Percentiles rank a stretch among this genome's conserved stretches.
phyloP scores from a whole-genome alignment of 1,140 invertebrate species.

The Drosophila sp. region DNA sequence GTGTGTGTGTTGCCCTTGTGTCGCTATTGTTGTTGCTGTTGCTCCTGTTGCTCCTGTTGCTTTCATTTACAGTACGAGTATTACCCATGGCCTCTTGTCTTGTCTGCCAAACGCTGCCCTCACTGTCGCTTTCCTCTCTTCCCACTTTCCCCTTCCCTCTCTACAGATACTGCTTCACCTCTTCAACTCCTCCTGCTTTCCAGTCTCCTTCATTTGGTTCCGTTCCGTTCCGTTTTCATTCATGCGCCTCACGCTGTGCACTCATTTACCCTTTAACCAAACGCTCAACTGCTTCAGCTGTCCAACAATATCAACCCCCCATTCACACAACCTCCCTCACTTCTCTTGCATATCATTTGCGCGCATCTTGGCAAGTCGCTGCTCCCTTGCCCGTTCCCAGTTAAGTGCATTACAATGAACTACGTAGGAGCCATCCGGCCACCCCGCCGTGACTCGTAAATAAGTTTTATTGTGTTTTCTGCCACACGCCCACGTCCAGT shows the following conservation, averaged over 20 bases:
- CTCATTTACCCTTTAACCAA: slow-evolving; percentile 81
- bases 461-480: slow-evolving; percentile 82
- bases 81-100: slow-evolving; percentile 54
- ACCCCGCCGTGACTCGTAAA: slow-evolving; percentile 80
- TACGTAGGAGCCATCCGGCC: slow-evolving; percentile 59
- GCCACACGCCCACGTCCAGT: slow-evolving; percentile 58
- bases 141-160: no score
- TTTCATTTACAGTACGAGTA: slow-evolving; percentile 71
- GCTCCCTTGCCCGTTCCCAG: neutral
- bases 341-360: slow-evolving; percentile 78
- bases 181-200: neutral
- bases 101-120: slow-evolving; percentile 19
- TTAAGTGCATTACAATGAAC: slow-evolving; percentile 83
- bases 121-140: no score
- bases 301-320: no score
- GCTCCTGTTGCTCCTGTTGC: slow-evolving; percentile 52
- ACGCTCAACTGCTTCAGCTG: slow-evolving; percentile 53
- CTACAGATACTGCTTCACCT: slow-evolving; percentile 3
- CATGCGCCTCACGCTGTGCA: slow-evolving; percentile 74
- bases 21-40: slow-evolving; percentile 42
- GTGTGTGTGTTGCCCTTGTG: slow-evolving; percentile 39
- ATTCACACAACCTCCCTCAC: no score
- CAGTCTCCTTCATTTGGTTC: neutral
- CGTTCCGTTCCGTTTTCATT: slow-evolving; percentile 51
- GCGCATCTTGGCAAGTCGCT: slow-evolving; percentile 64